Evolutionary conservation across 2,797 vertebrate species (phyloP).

Genomic region (Momotus momota): DNA sequence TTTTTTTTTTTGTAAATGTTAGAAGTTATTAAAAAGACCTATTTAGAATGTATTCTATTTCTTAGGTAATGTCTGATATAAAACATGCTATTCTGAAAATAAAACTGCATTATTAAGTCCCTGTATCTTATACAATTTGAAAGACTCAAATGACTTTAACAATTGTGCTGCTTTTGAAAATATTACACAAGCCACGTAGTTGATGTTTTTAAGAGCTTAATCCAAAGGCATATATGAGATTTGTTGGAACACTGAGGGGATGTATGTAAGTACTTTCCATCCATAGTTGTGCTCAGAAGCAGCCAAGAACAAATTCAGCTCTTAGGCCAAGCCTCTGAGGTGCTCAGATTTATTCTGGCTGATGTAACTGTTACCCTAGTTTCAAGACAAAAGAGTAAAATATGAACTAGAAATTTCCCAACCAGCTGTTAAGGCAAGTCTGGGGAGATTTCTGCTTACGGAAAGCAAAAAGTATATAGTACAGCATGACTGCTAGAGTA

Average conservation of each 20-base stretch:
- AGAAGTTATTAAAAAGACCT: neutral
- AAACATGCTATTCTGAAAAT: neutral
- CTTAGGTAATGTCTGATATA: neutral
- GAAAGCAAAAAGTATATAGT: neutral
- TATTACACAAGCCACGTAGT: neutral
- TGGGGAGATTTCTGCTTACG: neutral
- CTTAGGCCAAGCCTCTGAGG: neutral
- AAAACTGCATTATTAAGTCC: neutral
- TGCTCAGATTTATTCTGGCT: constrained; percentile 2
- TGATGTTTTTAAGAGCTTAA: neutral
- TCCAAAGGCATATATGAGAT: neutral
- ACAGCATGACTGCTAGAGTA: neutral
- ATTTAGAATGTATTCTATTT: neutral
- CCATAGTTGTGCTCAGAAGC: neutral
- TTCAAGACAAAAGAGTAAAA: neutral
- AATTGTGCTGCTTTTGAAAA: neutral
- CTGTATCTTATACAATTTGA: neutral
- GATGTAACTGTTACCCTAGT: neutral
- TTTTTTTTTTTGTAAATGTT: neutral
- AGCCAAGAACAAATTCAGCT: neutral
- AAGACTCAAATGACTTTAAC: neutral
- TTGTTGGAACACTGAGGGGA: neutral
- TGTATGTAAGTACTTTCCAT: neutral
- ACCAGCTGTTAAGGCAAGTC: neutral
- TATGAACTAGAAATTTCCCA: neutral